Base-by-base conservation (phyloP, 2,888 invertebrate genomes). In the Villa cingulata region DNA sequence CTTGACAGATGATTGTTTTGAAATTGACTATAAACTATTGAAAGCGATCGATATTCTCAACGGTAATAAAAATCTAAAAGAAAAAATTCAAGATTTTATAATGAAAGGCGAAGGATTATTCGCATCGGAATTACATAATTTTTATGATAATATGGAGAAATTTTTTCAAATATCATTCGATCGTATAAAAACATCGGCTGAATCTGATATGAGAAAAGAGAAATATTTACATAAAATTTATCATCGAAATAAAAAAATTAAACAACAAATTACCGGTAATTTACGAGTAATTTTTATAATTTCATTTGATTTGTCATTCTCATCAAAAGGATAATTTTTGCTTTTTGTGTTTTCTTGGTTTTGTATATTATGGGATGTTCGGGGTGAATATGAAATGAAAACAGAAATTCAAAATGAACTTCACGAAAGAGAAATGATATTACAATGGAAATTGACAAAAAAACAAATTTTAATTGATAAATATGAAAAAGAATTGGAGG, bases 381-480 rank as follows among this genome's bases (percentile, higher is more conserved):
- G n/a, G n/a, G n/a, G n/a, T n/a, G n/a, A n/a, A n/a, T n/a, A n/a
- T n/a, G n/a, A n/a, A n/a, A n/a, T n/a, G n/a, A n/a, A n/a, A n/a
- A 14, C 16, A 46, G 46, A 6, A 15, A 27, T 41, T 1, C 20
- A 27, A 10, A 9, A 6, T 5, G 27, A 37, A 41, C 27, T 46
- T 27, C 32, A 42, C 27, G 41, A 41, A 7, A 46, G 37, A 19
- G 46, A 41, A 18, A n/a, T 27, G 6, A 42, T 7, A 12, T 16
- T 46, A 6, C 37, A 41, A 18, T 46, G 46, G 46, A 41, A 37
- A 40, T 16, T 37, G 6, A 37, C 41, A 27, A 23, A 46, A 37
- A 42, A 41, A 34, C 46, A 46, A 27, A 37, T 41, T 2, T 17
- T 46, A 14, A 42, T 46, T 18, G 20, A 16, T n/a, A 46, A 46